Percentiles rank a stretch among this genome's conserved stretches.
Conservation (phyloP, 1,140 invertebrate genomes). For the Drosophila malerkotliana region DNA sequence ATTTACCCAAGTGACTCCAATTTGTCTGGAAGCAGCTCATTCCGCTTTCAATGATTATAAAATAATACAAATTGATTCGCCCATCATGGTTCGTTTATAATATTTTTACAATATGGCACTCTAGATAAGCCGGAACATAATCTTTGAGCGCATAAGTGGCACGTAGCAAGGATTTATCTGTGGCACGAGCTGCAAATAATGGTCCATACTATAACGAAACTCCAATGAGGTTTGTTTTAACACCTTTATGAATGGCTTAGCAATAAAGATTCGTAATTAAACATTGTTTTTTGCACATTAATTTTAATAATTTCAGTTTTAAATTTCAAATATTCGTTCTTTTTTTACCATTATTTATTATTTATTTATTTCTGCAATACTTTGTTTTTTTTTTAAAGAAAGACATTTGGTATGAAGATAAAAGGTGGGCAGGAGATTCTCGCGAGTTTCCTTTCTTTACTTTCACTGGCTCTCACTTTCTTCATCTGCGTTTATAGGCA, state of each 20-base stretch:
- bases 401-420: not conserved
- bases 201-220: not conserved
- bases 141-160: not conserved
- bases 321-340: not conserved
- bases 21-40: not conserved
- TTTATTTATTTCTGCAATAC: not conserved
- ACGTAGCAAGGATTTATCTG: not conserved
- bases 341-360: not conserved
- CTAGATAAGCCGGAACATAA: no score
- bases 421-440: not conserved
- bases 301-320: no score
- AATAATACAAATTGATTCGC: slow-evolving; percentile 78
- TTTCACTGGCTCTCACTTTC: not conserved
- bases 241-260: not conserved
- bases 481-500: not conserved
- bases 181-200: not conserved
- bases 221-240: not conserved
- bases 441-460: not conserved
- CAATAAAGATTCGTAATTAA: not conserved
- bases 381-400: not conserved
- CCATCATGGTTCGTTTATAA: slow-evolving; percentile 68
- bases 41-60: slow-evolving; percentile 40
- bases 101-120: slow-evolving; percentile 57
- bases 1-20: slow-evolving; percentile 36
- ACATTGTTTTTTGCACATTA: not conserved